Evolutionary conservation across 2,888 invertebrate genomes (phyloP).

Genomic region (Augiades crinisus): DNA sequence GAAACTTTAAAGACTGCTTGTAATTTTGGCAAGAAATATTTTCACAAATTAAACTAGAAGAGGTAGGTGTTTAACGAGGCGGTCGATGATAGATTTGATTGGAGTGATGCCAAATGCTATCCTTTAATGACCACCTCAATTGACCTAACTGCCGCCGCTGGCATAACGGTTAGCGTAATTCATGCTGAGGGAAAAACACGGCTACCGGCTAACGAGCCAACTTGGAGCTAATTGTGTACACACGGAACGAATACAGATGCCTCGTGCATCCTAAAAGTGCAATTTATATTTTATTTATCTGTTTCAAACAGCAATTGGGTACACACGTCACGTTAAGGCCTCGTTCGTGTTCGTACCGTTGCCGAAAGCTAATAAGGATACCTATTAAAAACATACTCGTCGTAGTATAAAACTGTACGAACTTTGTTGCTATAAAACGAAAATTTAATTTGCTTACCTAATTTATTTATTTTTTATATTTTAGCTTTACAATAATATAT

Average conservation of each 20-base stretch:
- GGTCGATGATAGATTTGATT: conserved; percentile 27
- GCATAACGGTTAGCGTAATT: conserved; percentile 23
- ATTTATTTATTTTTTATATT: too few species aligned
- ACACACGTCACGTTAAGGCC: too few species aligned
- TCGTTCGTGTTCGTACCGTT: too few species aligned
- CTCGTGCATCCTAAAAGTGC: conserved; percentile 7
- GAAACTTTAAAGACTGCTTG: too few species aligned
- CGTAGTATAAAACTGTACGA: too few species aligned
- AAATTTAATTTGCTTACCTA: too few species aligned
- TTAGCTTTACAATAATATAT: too few species aligned
- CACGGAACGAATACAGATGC: conserved; percentile 6
- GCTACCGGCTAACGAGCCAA: conserved; percentile 16
- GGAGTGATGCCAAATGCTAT: conserved; percentile 26
- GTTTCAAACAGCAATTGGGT: neutral
- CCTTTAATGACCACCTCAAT: conserved; percentile 27
- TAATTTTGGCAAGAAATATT: neutral
- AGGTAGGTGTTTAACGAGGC: conserved; percentile 27
- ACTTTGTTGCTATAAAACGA: too few species aligned
- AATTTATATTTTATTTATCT: neutral
- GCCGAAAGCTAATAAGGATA: too few species aligned
- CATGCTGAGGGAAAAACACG: conserved; percentile 20
- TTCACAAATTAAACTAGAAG: conserved; percentile 19
- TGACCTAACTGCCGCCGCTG: conserved; percentile 25
- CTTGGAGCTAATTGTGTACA: conserved; percentile 20
- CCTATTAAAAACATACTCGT: too few species aligned